phyloP scores from a whole-genome alignment of 2,113 vertebrate genomes.

The Sphyrna mokarran region DNA sequence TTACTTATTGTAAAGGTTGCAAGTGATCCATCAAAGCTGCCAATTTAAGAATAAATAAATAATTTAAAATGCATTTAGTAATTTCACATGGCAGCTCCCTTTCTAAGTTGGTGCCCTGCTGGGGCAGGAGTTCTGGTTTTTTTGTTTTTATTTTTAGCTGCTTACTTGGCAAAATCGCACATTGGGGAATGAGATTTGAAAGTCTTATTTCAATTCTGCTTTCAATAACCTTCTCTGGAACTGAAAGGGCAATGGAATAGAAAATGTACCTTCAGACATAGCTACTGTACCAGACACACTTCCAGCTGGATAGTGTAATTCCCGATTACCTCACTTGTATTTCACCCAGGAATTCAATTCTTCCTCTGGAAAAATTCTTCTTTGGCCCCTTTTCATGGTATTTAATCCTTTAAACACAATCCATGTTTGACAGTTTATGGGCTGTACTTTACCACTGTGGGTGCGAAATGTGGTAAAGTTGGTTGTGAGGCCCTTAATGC shows the following conservation, averaged over 20 bases:
- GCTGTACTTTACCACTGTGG: too few relatives aligned
- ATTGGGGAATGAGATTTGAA: not conserved
- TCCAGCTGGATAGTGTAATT: not conserved
- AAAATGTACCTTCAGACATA: not conserved
- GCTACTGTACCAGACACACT: not conserved
- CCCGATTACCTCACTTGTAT: not conserved
- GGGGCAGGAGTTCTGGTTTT: not conserved
- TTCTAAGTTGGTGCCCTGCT: not conserved
- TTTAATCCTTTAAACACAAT: not conserved
- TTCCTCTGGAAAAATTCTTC: not conserved
- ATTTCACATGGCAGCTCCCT: not conserved
- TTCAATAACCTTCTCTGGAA: not conserved
- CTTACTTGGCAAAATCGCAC: not conserved
- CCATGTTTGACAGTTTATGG: not conserved
- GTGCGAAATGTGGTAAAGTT: too few relatives aligned
- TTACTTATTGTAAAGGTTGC: not conserved
- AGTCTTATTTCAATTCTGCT: not conserved
- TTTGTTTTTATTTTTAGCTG: not conserved
- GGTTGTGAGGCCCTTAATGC: too few relatives aligned
- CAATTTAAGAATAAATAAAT: constrained; percentile 10
- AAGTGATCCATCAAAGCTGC: constrained; percentile 3
- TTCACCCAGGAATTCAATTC: not conserved
- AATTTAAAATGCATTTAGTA: constrained; percentile 17
- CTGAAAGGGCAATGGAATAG: not conserved
- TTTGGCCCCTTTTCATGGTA: not conserved